Conservation (phyloP, 2,888 invertebrate species). For the Aphodius sticticus region DNA sequence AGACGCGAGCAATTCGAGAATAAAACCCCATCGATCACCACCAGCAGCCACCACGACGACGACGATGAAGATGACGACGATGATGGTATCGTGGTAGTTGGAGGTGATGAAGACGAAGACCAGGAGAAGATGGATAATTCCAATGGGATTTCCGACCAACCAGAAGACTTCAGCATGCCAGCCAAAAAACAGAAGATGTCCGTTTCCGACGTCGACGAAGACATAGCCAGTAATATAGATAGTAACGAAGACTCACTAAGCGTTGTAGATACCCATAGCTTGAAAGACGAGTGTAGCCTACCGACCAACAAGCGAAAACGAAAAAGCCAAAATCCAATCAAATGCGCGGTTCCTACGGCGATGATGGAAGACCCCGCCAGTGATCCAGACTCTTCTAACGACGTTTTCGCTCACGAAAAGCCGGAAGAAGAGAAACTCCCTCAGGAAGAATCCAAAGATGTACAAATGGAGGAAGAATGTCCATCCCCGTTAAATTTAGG, state of each 20-base stretch:
- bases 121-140: constrained; percentile 57
- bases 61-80: constrained; percentile 75
- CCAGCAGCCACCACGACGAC: constrained; percentile 48
- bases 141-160: constrained; percentile 64
- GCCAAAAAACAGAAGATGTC: constrained; percentile 68
- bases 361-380: constrained; percentile 65
- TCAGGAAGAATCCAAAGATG: constrained; percentile 33
- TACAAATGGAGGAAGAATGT: constrained; percentile 39
- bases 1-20: constrained; percentile 42
- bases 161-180: constrained; percentile 75
- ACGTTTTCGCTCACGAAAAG: constrained; percentile 54
- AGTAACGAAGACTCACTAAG: constrained; percentile 71
- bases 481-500: constrained; percentile 59
- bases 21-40: constrained; percentile 50
- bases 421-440: constrained; percentile 35
- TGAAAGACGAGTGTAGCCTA: constrained; percentile 65
- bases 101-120: constrained; percentile 67
- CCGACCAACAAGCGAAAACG: constrained; percentile 82
- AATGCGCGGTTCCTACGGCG: constrained; percentile 71
- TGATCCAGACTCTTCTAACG: constrained; percentile 70
- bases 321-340: constrained; percentile 88
- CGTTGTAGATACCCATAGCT: constrained; percentile 64
- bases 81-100: constrained; percentile 81
- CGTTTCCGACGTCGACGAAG: constrained; percentile 65
- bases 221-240: constrained; percentile 67